Conservation (phyloP, 2,113 vertebrate species). For the Kobus ellipsiprymnus region DNA sequence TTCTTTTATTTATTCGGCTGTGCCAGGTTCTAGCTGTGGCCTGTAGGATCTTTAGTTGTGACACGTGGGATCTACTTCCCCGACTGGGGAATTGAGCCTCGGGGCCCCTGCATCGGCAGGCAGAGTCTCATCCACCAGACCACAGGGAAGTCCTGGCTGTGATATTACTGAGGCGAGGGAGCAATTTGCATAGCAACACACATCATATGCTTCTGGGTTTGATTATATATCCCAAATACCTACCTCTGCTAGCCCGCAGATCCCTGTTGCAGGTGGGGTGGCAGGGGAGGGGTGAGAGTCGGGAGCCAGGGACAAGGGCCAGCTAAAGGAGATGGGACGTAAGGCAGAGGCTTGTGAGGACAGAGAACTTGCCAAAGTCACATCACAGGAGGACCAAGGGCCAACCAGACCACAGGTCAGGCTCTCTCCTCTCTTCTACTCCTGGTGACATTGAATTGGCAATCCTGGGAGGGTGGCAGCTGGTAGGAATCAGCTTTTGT, state of each 20-base stretch:
- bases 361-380: neutral
- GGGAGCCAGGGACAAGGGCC: neutral
- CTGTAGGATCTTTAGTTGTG: neutral
- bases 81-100: neutral
- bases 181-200: neutral
- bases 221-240: neutral
- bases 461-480: neutral
- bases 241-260: neutral
- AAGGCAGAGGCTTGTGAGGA: neutral
- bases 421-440: neutral
- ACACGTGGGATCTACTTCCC: neutral
- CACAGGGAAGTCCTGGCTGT: neutral
- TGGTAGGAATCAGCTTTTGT: neutral
- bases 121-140: neutral
- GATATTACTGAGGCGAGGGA: neutral
- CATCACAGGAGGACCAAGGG: neutral
- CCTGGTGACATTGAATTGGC: no score
- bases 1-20: neutral
- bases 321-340: neutral
- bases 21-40: neutral
- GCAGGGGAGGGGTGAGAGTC: neutral
- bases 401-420: neutral
- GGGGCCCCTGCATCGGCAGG: neutral
- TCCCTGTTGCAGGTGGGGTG: neutral
- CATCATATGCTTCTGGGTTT: neutral